A percentile compares a stretch with the other conserved stretches of the same genome.
Conservation (phyloP, 2,888 invertebrate genomes). For the Selenia dentaria region DNA sequence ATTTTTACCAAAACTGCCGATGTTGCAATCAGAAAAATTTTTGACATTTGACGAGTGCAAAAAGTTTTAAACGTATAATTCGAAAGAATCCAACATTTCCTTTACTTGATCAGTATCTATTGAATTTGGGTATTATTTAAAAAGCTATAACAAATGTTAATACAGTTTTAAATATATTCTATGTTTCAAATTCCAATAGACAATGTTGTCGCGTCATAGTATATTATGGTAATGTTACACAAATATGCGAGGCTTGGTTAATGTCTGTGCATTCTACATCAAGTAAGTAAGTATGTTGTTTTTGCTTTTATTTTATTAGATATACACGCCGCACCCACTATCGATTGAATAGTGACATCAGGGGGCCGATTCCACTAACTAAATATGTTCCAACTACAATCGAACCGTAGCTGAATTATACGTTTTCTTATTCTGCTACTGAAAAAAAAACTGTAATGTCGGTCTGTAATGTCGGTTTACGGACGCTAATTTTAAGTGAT, state of each 20-base stretch:
- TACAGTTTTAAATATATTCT: neutral
- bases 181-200: constrained; percentile 1
- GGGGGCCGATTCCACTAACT: constrained; percentile 23
- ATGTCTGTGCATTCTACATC: constrained; percentile 21
- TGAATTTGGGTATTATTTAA: neutral
- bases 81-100: too few species aligned
- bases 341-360: constrained; percentile 42
- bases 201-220: constrained; percentile 7
- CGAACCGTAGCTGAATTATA: too few species aligned
- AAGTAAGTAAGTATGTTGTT: constrained; percentile 21
- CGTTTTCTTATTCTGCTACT: too few species aligned
- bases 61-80: too few species aligned
- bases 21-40: too few species aligned
- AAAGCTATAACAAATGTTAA: neutral
- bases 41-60: too few species aligned
- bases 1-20: too few species aligned
- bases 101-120: too few species aligned
- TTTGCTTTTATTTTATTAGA: constrained; percentile 26
- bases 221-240: constrained; percentile 12
- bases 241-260: constrained; percentile 16
- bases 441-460: too few species aligned
- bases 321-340: constrained; percentile 34
- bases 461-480: too few species aligned
- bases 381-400: too few species aligned
- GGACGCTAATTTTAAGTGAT: too few species aligned